These are phyloP conservation scores for Seriola rivoliana DNA, from an alignment of 2,113 vertebrate genomes.

Conservation along the genomic window DNA sequence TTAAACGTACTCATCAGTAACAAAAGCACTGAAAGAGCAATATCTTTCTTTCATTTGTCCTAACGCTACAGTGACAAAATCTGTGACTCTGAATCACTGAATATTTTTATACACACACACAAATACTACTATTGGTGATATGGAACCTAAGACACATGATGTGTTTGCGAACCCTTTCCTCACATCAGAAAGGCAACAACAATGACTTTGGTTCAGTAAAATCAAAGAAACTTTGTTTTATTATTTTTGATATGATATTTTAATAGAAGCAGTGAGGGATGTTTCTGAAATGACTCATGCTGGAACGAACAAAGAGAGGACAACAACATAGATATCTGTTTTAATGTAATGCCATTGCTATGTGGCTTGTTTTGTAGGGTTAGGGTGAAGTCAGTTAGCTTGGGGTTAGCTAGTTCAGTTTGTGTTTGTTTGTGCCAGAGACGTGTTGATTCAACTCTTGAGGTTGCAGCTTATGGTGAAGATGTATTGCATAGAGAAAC, in stretches of 20 bases:
- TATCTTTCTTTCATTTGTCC: neutral
- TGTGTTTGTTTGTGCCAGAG: neutral
- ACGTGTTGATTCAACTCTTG: neutral
- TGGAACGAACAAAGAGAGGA: neutral
- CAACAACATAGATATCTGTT: neutral
- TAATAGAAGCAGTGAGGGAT: neutral
- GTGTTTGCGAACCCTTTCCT: neutral
- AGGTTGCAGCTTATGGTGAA: too few relatives aligned
- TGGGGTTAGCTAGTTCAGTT: neutral
- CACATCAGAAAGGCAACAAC: too few relatives aligned
- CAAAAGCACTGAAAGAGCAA: neutral
- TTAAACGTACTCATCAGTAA: neutral
- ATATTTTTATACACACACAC: neutral
- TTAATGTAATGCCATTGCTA: neutral
- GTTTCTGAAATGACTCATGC: neutral
- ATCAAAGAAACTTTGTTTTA: neutral
- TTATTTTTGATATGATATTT: neutral
- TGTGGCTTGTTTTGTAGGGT: too few relatives aligned
- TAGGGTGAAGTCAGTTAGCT: too few relatives aligned
- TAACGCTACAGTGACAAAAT: neutral
- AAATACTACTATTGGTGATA: neutral
- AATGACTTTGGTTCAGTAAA: neutral
- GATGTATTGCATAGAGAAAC: too few relatives aligned
- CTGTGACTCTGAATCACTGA: constrained; percentile 10
- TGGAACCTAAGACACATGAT: neutral